A percentile compares a stretch with the other conserved stretches of the same genome.
Evolutionary conservation across 2,888 invertebrate species (phyloP).

Genomic region (Lithodes maja): DNA sequence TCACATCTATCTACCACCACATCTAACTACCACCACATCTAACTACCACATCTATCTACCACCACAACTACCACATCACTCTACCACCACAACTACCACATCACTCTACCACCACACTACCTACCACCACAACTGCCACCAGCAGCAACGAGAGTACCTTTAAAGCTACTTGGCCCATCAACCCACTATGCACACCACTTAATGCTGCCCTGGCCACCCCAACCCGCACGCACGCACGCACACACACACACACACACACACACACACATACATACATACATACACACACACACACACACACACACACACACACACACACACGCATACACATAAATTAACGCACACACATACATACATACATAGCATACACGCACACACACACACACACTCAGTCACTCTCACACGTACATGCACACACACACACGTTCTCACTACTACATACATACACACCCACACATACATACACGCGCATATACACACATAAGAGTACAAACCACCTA

Average conservation of each 20-base stretch:
- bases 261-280: conserved; percentile 32
- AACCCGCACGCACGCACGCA: not conserved
- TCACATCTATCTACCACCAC: conserved; percentile 23
- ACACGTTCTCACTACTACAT: not conserved
- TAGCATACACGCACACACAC: conserved; percentile 8
- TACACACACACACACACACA: conserved; percentile 35
- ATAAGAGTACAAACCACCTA: too few species aligned
- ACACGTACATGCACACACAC: not conserved
- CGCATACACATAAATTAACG: conserved; percentile 26
- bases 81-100: not conserved
- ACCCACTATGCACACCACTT: conserved; percentile 30
- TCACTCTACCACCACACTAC: not conserved
- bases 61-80: not conserved
- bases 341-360: not conserved
- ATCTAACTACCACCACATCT: conserved; percentile 12
- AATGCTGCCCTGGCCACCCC: conserved; percentile 4
- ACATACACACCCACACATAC: not conserved
- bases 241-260: conserved; percentile 21
- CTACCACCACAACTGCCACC: not conserved
- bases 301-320: conserved; percentile 2
- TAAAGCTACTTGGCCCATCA: conserved; percentile 28
- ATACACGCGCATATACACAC: not conserved
- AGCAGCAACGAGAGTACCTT: not conserved
- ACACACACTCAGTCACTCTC: conserved; percentile 6
- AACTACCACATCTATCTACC: not conserved